Evolutionary conservation across 2,888 invertebrate species (phyloP), one percentile per base, ranked within the genome.

Genomic region (Camptogramma bilineatum): DNA sequence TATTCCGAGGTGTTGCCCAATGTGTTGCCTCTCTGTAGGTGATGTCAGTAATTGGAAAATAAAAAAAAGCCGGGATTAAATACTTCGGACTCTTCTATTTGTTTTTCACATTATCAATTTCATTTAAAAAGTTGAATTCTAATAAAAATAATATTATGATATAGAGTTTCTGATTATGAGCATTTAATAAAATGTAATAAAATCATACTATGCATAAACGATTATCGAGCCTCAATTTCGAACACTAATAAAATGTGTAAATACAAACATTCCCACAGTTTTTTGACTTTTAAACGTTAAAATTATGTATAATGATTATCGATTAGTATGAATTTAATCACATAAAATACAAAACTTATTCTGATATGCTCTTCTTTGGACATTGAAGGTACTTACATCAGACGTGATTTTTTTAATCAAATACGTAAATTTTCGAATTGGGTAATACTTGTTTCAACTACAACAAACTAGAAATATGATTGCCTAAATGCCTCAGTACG

Each of bases 1-100:
- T 78, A 77, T 77, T 77, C 71, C 62, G 73, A 88, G 82, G 85
- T 85, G 84, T 84, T 76, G 78, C 64, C 63, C 80, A 87, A 89
- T 71, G 87, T 85, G 87, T 83, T 73, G 76, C 75, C 73, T 82
- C 88, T 72, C 87, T 71, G 79, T 86, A 84, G 86, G 86, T 79
- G 85, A 86, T 81, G 65, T 61, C 64, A 64, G 64, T 47, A 53
- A 53, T 64, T 53, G 61, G 47, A 39, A 8, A 16, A 50, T 44
- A 16, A 44, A 44, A 42, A 67, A 53, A 55, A 55, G 60, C 60
- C 48, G 64, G 44, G 60, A 54, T 62, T 66, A 21, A 68, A 46
- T 56, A 60, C 52, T 53, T 57, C 44, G 52, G 55, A 52, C 44
- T 48, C 31, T 42, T 42, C 53, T 59, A 54, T 62, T 54, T 44